phyloP scores from a whole-genome alignment of 2,797 vertebrate species.

The Emydoidea blandingii region DNA sequence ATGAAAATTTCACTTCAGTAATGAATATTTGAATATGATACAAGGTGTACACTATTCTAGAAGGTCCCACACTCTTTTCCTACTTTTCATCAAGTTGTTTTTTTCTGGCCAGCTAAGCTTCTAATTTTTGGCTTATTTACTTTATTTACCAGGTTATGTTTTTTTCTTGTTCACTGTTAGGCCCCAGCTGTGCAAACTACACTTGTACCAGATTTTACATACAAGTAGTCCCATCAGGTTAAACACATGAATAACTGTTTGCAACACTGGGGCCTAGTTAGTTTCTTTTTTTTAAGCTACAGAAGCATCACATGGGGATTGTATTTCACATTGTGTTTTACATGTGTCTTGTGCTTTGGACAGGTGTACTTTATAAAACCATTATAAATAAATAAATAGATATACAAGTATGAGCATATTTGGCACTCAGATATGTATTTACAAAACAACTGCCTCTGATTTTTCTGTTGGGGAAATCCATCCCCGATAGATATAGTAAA shows the following conservation, averaged over 20 bases:
- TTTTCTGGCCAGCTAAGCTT: background rate
- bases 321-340: background rate
- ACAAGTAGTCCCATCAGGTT: background rate
- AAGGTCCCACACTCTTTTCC: background rate
- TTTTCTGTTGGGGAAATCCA: background rate
- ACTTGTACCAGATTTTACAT: background rate
- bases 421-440: background rate
- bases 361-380: background rate
- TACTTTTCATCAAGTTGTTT: background rate
- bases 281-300: background rate
- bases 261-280: background rate
- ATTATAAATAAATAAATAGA: background rate
- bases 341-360: background rate
- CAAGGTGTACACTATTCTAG: background rate
- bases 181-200: background rate
- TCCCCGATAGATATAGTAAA: background rate
- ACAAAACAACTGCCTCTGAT: background rate
- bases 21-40: background rate
- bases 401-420: background rate
- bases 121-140: background rate
- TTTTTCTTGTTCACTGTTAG: background rate
- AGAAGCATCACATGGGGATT: background rate
- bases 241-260: background rate
- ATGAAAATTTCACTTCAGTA: background rate
- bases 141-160: background rate